phyloP scores from a whole-genome alignment of 2,797 vertebrate genomes.

The Rhynchotus rufescens region DNA sequence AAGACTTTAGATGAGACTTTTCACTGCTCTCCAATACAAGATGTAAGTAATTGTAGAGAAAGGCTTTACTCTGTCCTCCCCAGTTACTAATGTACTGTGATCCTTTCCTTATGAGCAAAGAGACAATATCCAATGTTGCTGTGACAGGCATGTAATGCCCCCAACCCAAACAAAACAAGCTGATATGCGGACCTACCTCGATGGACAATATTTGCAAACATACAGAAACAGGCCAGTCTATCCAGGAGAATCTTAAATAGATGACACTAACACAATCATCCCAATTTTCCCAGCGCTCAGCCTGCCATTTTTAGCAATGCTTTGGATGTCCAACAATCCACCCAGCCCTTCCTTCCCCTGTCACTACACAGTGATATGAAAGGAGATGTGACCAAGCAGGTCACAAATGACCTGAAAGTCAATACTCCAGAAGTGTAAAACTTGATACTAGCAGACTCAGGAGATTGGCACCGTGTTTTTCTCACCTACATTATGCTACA shows the following conservation, averaged over 20 bases:
- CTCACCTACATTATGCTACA: fast-evolving
- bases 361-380: neutral
- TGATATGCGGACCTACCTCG: no score
- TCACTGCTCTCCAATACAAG: no score
- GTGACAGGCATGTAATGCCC: no score
- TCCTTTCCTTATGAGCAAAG: no score
- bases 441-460: fast-evolving
- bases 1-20: neutral
- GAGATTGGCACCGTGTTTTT: neutral
- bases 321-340: neutral
- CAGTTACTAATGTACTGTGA: neutral
- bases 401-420: neutral
- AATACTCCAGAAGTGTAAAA: neutral
- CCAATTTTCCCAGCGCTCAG: neutral
- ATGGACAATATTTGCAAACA: neutral
- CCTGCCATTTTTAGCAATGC: neutral
- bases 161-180: no score
- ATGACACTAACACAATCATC: neutral
- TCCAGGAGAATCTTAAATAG: neutral
- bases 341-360: neutral
- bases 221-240: neutral
- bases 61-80: neutral
- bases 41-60: neutral
- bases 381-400: neutral
- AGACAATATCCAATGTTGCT: no score